Base-by-base conservation (phyloP, 2,113 vertebrate genomes). In the Rhinoptilus africanus region DNA sequence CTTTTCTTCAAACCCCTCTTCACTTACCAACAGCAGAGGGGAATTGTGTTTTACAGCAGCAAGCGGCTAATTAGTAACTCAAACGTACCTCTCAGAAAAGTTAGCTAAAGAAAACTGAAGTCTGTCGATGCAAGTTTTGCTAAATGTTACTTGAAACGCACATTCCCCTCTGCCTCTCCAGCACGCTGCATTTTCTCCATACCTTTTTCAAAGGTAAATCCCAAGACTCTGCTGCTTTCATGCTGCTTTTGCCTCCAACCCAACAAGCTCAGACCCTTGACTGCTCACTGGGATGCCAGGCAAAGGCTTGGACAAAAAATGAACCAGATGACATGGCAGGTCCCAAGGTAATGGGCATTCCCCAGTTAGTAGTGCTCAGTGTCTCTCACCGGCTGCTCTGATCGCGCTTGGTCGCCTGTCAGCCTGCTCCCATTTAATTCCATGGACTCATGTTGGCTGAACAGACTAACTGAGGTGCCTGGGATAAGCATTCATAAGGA, bases 331-430 rank as follows among this genome's bases (percentile, higher is more conserved):
- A 21, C 32, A 26, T 0, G 2, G n/a, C 51, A 48, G 35, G 24
- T 57, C 27, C 54, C 21, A n/a, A 14, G 54, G 50, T 4, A 28
- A 22, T 0, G 2, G 34, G 39, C 34, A 35, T 30, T 67, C 57
- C 67, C 78, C 62, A 53, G 30, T 3, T 24, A 12, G 14, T 0
- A 10, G 21, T 2, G 45, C 83, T 48, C 54, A 21, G 30, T 12
- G 45, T 17, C 60, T 54, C 39, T 82, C 50, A 57, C 56, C 0
- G 0, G 8, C 67, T 4, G 8, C 76, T 53, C 56, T 48, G 56
- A 39, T 2, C 5, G 5, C 35, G 1, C 68, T 1, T 21, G 21
- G 18, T 12, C 1, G 0, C 27, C 35, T 71, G 56, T 79, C 51
- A 83, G 48, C 64, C 71, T 26, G 34, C 35, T 28, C n/a, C 0